Evolutionary conservation across 2,888 invertebrate genomes (phyloP), one percentile per base, ranked within the genome.

Genomic region (Melolontha melolontha): DNA sequence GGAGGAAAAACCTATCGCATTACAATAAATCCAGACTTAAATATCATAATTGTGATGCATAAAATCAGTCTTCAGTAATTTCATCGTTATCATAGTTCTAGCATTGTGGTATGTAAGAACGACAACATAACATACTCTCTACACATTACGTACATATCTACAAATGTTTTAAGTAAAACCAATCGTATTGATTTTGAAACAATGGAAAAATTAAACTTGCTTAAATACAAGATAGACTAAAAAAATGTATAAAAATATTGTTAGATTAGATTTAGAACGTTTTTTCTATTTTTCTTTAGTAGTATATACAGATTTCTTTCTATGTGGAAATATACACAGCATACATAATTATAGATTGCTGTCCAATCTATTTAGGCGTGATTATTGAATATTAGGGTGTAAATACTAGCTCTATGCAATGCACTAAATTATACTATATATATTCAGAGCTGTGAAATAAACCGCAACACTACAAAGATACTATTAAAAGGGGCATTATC

Each of bases 41-140:
- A 50, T 49, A 50, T 59, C 49, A 51, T 51, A 57, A 39, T 66
- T 11, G 66, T 66, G 66, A 66, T 66, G 66, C 59, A 47, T 59
- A 50, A 66, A 66, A 66, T 66, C 66, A 66, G 66, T 66, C 66
- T 66, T 66, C 57, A 62, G 59, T 47, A 62, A 62, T 47, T 62
- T 39, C 59, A 62, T 47, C 29, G 47, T 62, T 47, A 47, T 39
- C 59, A 62, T 47, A 47, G 59, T 62, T 42, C 39, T 47, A 47
- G 27, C 29, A 47, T 27, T 11, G 55, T 34, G 34, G 10, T 6
- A 42, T 22, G 47, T 62, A 34, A 47, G 12, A 11, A 16, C 14
- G 16, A 10, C 16, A 44, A 12, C 4, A 6, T 44, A 47, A 62
- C 42, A 39, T 17, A 49, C 47, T 17, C 47, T 5, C 27, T 14